phyloP scores from a whole-genome alignment of 1,140 invertebrate species.

The Drosophila cardini region DNA sequence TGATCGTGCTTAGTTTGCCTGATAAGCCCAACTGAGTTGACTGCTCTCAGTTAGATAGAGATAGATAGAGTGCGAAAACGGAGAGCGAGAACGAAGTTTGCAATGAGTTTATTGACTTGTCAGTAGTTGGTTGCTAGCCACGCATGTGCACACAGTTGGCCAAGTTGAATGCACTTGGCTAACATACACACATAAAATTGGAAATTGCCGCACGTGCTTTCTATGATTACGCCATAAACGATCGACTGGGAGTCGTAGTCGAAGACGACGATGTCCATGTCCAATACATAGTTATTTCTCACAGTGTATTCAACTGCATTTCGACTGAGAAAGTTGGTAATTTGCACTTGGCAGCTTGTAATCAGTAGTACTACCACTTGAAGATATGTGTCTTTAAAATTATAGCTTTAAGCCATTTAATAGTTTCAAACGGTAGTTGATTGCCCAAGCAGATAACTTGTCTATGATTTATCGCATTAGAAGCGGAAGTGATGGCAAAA shows the following conservation, averaged over 20 bases:
- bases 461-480: conserved; percentile 19
- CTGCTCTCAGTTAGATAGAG: neutral
- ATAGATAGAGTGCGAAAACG: conserved; percentile 4
- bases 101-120: conserved; percentile 62
- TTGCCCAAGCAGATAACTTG: conserved; percentile 14
- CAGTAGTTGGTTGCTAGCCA: conserved; percentile 52
- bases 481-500: conserved; percentile 15
- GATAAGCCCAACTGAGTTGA: conserved; percentile 56
- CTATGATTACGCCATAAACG: conserved; percentile 69
- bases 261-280: conserved; percentile 6
- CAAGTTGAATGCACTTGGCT: conserved; percentile 68
- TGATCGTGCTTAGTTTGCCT: conserved; percentile 79
- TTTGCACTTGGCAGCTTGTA: conserved; percentile 62
- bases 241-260: neutral
- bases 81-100: neutral
- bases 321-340: conserved; percentile 53
- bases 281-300: neutral
- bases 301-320: neutral
- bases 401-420: conserved; percentile 62
- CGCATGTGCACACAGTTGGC: conserved; percentile 78
- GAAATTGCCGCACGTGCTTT: conserved; percentile 80
- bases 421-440: conserved; percentile 72
- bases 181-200: conserved; percentile 50
- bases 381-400: conserved; percentile 49
- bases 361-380: neutral